Conservation (phyloP, 2,113 vertebrate genomes). For the Chionomys nivalis region DNA sequence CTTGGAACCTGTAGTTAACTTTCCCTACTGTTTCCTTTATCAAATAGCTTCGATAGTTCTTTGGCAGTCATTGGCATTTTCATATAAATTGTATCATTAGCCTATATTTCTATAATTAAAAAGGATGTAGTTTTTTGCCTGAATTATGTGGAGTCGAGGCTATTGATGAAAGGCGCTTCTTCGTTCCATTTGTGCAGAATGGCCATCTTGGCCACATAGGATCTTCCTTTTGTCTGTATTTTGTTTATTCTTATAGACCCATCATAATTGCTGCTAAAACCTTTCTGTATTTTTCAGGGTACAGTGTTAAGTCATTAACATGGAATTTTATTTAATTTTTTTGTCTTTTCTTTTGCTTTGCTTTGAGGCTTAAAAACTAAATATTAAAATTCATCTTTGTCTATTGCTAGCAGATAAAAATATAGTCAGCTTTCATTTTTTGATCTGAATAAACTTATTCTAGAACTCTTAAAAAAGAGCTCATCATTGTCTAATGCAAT, state of each 20-base stretch:
- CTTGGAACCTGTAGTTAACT: slow-evolving; percentile 5
- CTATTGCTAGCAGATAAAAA: background rate
- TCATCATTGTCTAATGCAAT: background rate
- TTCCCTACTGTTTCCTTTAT: background rate
- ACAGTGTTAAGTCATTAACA: slow-evolving; percentile 2
- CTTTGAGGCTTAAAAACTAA: background rate
- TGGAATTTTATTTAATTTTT: background rate
- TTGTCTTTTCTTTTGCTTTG: too few species aligned
- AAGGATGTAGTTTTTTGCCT: background rate
- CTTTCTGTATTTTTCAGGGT: background rate
- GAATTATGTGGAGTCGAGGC: background rate
- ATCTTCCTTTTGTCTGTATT: background rate
- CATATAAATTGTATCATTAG: slow-evolving; percentile 43
- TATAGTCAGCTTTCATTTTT: background rate
- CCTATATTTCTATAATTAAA: background rate
- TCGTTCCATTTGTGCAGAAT: background rate
- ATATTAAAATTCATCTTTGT: slow-evolving; percentile 14
- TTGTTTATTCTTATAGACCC: background rate
- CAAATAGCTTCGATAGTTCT: slow-evolving; percentile 24
- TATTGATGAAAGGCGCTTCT: background rate
- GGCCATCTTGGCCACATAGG: background rate
- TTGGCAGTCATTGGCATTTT: slow-evolving; percentile 15
- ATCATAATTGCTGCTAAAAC: background rate
- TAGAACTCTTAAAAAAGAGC: background rate
- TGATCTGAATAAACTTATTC: slow-evolving; percentile 19